Conservation (phyloP, 2,797 vertebrate species). For the Sternotherus odoratus region DNA sequence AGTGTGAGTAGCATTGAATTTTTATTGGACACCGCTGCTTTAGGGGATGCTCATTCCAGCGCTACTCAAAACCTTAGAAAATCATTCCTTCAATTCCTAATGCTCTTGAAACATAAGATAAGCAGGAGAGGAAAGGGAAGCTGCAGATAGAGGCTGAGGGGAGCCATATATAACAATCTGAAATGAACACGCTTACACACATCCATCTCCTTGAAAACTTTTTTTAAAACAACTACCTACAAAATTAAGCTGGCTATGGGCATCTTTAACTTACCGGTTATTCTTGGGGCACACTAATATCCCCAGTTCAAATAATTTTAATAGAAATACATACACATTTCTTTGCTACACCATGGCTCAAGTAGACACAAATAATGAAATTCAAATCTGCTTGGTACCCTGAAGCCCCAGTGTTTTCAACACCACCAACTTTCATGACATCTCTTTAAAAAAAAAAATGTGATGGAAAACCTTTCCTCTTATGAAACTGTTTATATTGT, state of each 20-base stretch:
- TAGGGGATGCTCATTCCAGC: neutral
- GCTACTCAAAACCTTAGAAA: neutral
- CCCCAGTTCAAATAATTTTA: fast-evolving
- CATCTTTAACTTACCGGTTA: neutral
- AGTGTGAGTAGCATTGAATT: no score
- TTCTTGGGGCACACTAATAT: fast-evolving
- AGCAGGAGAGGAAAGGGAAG: neutral
- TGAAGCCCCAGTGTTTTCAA: neutral
- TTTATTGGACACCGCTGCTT: no score
- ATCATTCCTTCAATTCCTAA: neutral
- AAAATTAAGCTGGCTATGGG: neutral
- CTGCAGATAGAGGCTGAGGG: neutral
- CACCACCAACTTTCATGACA: neutral
- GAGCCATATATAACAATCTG: neutral
- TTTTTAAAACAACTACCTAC: neutral
- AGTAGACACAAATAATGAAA: neutral
- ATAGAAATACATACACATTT: neutral
- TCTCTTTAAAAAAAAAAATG: neutral
- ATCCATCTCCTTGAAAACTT: neutral
- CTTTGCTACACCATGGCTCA: neutral
- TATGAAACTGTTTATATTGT: neutral
- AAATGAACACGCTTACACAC: neutral
- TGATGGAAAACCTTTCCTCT: slow-evolving; percentile 7
- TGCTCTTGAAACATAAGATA: neutral
- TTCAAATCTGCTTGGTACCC: neutral